These are phyloP conservation scores for Drosophila mimetica DNA, from an alignment of 2,888 invertebrate species.

Conservation along the genomic window DNA sequence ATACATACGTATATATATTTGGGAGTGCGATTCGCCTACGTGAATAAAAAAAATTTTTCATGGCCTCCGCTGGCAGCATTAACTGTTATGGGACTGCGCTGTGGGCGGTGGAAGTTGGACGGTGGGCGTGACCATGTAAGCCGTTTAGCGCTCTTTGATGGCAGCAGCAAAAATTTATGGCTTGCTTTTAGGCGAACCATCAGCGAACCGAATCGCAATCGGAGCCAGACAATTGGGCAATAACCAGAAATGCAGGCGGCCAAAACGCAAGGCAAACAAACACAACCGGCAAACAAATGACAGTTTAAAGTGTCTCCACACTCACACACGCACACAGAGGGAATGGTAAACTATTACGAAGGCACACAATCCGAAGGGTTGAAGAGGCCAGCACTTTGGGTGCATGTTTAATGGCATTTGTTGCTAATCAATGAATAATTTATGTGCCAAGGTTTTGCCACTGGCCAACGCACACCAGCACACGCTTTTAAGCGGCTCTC, in stretches of 20 bases:
- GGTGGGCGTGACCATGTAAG: constrained; percentile 58
- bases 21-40: constrained; percentile 12
- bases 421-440: constrained; percentile 82
- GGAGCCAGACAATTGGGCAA: constrained; percentile 67
- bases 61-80: constrained; percentile 66
- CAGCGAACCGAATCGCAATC: constrained; percentile 26
- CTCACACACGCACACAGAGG: not conserved
- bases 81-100: constrained; percentile 56
- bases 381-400: constrained; percentile 59
- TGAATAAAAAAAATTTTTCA: constrained; percentile 22
- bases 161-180: constrained; percentile 69
- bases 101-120: constrained; percentile 12
- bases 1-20: constrained; percentile 7
- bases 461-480: constrained; percentile 39
- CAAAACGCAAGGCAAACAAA: constrained; percentile 14
- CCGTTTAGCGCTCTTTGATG: constrained; percentile 77
- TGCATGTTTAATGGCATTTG: constrained; percentile 79
- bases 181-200: constrained; percentile 53
- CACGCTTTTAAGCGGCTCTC: constrained; percentile 8
- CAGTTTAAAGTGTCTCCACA: constrained; percentile 65
- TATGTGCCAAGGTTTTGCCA: constrained; percentile 72
- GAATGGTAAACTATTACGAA: constrained; percentile 5
- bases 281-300: constrained; percentile 61
- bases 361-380: constrained; percentile 7
- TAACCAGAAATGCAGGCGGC: constrained; percentile 58